Evolutionary conservation across 2,888 invertebrate genomes (phyloP).

Genomic region (Calameuta idolon): DNA sequence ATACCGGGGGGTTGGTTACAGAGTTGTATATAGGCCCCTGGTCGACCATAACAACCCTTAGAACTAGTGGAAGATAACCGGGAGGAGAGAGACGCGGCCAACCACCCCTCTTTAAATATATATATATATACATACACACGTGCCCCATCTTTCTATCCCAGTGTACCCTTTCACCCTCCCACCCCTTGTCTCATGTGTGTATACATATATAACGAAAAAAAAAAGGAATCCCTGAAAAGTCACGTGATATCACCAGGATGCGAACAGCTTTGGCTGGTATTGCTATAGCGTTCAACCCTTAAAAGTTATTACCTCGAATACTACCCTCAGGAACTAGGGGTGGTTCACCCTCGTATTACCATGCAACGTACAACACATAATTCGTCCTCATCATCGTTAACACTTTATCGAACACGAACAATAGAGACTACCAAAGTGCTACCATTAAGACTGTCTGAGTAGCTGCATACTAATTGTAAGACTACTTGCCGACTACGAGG

Average conservation of each 20-base stretch:
- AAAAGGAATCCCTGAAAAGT: conserved; percentile 28
- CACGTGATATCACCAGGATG: conserved; percentile 17
- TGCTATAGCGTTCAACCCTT: neutral
- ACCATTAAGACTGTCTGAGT: neutral
- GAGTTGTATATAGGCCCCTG: conserved; percentile 26
- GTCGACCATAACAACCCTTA: conserved; percentile 37
- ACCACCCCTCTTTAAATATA: neutral
- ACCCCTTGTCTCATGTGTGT: neutral
- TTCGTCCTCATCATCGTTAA: neutral
- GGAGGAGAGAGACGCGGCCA: neutral
- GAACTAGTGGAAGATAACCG: conserved; percentile 41
- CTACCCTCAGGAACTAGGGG: neutral
- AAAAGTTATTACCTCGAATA: neutral
- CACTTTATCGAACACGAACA: neutral
- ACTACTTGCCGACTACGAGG: neutral
- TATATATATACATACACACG: neutral
- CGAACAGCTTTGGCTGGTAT: neutral
- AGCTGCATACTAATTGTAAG: neutral
- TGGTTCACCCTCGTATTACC: neutral
- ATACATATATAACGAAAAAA: neutral
- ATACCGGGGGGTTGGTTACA: conserved; percentile 1
- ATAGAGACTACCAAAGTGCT: neutral
- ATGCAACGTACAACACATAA: neutral
- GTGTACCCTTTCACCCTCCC: neutral
- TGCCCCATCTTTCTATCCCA: neutral